phyloP scores from a whole-genome alignment of 2,888 invertebrate species.

The Papilio demoleus region DNA sequence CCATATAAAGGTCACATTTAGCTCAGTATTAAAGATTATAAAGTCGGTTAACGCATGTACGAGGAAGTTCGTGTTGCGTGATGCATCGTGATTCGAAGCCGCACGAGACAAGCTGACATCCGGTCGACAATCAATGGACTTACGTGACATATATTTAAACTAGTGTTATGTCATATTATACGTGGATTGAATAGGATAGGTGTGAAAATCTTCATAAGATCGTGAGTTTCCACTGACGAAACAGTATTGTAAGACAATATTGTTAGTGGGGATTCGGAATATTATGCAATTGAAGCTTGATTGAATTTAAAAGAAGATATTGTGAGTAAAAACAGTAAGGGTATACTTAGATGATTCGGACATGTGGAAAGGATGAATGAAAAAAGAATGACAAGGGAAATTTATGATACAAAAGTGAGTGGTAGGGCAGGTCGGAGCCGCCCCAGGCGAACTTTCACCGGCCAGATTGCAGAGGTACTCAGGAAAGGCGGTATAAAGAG shows the following conservation, averaged over 20 bases:
- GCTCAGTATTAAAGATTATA: background rate
- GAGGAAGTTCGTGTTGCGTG: slow-evolving; percentile 25
- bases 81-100: slow-evolving; percentile 26
- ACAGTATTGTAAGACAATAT: background rate
- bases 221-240: background rate
- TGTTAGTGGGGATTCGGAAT: no score
- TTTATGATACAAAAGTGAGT: no score
- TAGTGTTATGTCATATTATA: slow-evolving; percentile 12
- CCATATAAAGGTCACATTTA: background rate
- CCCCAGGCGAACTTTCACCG: no score
- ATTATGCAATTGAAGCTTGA: no score
- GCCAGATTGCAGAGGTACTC: no score
- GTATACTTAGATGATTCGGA: no score
- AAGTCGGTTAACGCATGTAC: slow-evolving; percentile 5
- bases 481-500: no score
- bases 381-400: no score
- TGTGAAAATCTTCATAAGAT: background rate
- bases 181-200: slow-evolving; percentile 3
- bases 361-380: no score
- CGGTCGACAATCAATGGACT: slow-evolving; percentile 19
- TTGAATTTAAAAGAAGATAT: no score
- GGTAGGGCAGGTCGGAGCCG: no score
- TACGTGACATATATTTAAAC: slow-evolving; percentile 32
- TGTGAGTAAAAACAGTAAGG: no score
- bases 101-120: slow-evolving; percentile 28